Conservation (phyloP, 2,113 vertebrate species). For the Cynopterus brachyotis region DNA sequence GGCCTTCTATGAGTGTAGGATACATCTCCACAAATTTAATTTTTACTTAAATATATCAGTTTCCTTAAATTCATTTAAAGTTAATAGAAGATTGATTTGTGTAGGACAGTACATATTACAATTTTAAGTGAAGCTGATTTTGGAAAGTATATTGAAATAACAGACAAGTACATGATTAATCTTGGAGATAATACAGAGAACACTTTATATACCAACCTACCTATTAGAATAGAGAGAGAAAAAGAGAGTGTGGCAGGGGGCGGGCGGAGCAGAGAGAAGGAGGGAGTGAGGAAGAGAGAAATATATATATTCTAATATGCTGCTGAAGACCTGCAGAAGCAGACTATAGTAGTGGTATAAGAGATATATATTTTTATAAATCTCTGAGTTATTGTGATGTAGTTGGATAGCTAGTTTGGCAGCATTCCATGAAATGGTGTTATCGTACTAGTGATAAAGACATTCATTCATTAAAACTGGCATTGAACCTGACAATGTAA, state of each 20-base stretch:
- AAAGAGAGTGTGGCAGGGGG: not conserved
- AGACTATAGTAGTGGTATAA: not conserved
- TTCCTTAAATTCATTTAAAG: not conserved
- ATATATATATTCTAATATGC: not conserved
- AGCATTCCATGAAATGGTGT: not conserved
- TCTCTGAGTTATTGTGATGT: not conserved
- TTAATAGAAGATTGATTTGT: not conserved
- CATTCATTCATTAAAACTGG: not conserved
- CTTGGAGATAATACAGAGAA: not conserved
- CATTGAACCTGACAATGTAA: not conserved
- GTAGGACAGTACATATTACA: not conserved
- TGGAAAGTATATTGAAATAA: not conserved
- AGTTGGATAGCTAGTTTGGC: not conserved
- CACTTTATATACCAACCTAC: not conserved
- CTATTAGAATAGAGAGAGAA: not conserved
- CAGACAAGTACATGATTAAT: not conserved
- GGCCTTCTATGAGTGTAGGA: not conserved
- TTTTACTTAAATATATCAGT: not conserved
- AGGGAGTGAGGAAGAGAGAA: fast-evolving
- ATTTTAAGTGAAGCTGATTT: not conserved
- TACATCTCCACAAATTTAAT: not conserved
- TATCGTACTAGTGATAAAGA: not conserved
- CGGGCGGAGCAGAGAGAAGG: too few species aligned
- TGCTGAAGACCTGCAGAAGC: not conserved
- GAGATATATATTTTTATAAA: not conserved